A percentile compares a stretch with the other conserved stretches of the same genome.
These are phyloP conservation scores for Drosophila lowei DNA, from an alignment of 1,140 invertebrate species.

Conservation along the genomic window DNA sequence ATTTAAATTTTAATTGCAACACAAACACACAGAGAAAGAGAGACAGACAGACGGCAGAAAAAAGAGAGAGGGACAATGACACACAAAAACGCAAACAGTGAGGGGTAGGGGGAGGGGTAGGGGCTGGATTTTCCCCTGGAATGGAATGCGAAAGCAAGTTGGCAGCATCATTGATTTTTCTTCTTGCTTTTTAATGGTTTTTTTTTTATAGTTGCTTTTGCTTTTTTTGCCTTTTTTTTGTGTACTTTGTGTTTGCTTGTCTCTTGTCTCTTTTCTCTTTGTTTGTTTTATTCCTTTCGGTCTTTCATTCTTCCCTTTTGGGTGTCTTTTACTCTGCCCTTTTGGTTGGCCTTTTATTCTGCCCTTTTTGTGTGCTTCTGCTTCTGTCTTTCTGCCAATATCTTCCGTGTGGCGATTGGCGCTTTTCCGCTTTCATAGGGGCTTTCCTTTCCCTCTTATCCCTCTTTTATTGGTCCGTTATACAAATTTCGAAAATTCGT, in stretches of 20 bases:
- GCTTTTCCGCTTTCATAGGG: too few species aligned
- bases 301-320: slow-evolving; percentile 8
- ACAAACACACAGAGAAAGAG: neutral
- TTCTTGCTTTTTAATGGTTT: slow-evolving; percentile 32
- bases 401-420: too few species aligned
- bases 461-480: too few species aligned
- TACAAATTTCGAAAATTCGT: too few species aligned
- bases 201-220: neutral
- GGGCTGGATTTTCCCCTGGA: slow-evolving; percentile 4
- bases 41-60: neutral
- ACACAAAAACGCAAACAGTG: slow-evolving; percentile 16
- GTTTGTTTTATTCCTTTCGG: neutral
- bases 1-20: slow-evolving; percentile 49
- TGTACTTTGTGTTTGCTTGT: too few species aligned
- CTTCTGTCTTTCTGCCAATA: too few species aligned
- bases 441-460: too few species aligned
- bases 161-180: slow-evolving; percentile 81
- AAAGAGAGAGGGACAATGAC: neutral
- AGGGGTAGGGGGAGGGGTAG: neutral
- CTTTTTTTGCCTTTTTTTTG: neutral
- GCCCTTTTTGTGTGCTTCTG: too few species aligned
- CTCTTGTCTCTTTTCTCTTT: too few species aligned
- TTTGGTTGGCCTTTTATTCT: too few species aligned
- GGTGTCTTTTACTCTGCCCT: neutral
- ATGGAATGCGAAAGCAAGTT: slow-evolving; percentile 47